Conservation (phyloP, 2,797 vertebrate genomes). For the Synanceia verrucosa region DNA sequence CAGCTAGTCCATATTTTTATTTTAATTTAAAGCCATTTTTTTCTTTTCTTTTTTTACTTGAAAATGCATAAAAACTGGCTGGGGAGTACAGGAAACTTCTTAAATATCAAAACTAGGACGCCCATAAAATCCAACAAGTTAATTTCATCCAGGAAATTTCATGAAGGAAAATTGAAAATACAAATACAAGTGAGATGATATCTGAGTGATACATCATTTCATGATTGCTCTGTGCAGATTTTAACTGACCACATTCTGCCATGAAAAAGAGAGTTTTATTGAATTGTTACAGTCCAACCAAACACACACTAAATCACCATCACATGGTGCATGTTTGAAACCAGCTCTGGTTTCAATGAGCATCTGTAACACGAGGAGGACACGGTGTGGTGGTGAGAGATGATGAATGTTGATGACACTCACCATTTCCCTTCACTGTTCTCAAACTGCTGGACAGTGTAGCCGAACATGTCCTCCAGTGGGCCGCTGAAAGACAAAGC, state of each 20-base stretch:
- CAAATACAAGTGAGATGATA: background rate
- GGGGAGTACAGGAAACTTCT: background rate
- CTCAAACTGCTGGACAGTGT: conserved; percentile 97
- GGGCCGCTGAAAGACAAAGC: conserved; percentile 90
- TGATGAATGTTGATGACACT: conserved; percentile 50
- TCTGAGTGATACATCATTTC: background rate
- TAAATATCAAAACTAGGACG: background rate
- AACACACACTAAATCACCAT: background rate
- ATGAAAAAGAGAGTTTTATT: background rate
- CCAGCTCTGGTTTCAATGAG: background rate
- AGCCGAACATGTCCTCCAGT: conserved; percentile 96
- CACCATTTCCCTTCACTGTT: conserved; percentile 98
- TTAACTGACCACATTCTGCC: background rate
- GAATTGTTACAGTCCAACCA: background rate
- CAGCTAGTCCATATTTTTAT: too few species aligned
- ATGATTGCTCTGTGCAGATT: background rate
- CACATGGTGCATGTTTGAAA: background rate
- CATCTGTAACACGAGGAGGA: background rate
- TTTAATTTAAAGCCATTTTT: background rate
- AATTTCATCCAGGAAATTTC: background rate
- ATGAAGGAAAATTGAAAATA: background rate
- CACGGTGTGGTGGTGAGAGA: background rate
- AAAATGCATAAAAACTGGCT: background rate
- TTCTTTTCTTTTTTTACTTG: background rate
- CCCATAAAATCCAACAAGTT: background rate